phyloP scores from a whole-genome alignment of 1,140 invertebrate species.

The Drosophila chauvacae region DNA sequence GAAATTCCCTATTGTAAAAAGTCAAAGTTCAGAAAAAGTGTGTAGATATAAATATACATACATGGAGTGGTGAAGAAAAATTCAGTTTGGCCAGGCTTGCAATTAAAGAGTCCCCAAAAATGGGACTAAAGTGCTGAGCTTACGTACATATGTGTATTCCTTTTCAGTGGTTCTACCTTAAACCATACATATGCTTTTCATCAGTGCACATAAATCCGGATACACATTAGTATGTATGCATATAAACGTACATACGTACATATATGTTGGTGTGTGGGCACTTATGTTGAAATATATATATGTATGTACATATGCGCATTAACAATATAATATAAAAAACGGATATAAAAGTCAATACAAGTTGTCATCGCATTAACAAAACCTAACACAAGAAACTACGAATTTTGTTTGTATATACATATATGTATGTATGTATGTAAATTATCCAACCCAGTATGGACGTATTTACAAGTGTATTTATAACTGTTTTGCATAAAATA shows the following conservation, averaged over 20 bases:
- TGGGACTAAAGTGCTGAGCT: background rate
- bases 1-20: constrained; percentile 16
- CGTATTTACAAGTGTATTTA: background rate
- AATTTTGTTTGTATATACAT: background rate
- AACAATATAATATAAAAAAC: constrained; percentile 3
- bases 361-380: constrained; percentile 1
- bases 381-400: background rate
- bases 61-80: constrained; percentile 14
- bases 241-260: constrained; percentile 12
- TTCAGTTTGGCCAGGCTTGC: background rate
- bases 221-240: constrained; percentile 33
- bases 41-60: constrained; percentile 27
- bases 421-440: too few species aligned
- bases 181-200: constrained; percentile 14
- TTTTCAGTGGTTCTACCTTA: constrained; percentile 1
- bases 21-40: constrained; percentile 22
- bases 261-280: constrained; percentile 9
- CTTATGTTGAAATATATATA: constrained; percentile 17
- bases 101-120: background rate
- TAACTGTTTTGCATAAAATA: constrained; percentile 8
- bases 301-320: constrained; percentile 9
- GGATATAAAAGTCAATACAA: constrained; percentile 9
- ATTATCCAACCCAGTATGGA: background rate
- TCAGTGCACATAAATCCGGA: constrained; percentile 26
- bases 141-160: constrained; percentile 8